These are phyloP conservation scores for Gnathonemus longibarbis DNA, from an alignment of 2,113 vertebrate species.

Conservation along the genomic window DNA sequence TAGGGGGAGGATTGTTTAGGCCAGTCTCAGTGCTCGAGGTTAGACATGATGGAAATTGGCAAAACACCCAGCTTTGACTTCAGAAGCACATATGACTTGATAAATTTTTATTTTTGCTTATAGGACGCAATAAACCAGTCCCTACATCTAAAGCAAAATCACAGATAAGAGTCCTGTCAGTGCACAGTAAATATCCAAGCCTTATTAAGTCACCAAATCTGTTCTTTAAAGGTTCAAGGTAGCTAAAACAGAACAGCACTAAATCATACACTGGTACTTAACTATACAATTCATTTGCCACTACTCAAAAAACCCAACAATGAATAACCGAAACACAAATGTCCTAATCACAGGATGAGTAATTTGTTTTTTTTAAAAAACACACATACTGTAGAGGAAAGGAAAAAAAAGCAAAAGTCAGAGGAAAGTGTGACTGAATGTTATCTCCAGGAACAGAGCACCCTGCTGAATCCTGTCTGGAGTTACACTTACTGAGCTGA, in stretches of 20 bases:
- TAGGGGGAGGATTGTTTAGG: not conserved
- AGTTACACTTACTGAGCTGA: slow-evolving; percentile 10
- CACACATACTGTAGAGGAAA: not conserved
- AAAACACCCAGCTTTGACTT: not conserved
- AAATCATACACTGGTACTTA: not conserved
- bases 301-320: not conserved
- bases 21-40: not conserved
- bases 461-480: slow-evolving; percentile 12
- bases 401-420: not conserved
- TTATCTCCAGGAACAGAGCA: slow-evolving; percentile 5
- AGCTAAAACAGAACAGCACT: not conserved
- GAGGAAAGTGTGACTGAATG: not conserved
- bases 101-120: not conserved
- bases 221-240: not conserved
- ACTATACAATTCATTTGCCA: not conserved
- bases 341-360: not conserved
- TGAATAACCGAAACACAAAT: not conserved
- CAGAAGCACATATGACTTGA: not conserved
- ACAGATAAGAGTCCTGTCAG: not conserved
- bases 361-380: not conserved
- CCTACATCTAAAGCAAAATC: not conserved
- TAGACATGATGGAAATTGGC: not conserved
- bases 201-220: not conserved
- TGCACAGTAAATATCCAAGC: not conserved
- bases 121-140: not conserved